Base-by-base conservation (phyloP, 2,888 invertebrate genomes). In the Terebella lapidaria region DNA sequence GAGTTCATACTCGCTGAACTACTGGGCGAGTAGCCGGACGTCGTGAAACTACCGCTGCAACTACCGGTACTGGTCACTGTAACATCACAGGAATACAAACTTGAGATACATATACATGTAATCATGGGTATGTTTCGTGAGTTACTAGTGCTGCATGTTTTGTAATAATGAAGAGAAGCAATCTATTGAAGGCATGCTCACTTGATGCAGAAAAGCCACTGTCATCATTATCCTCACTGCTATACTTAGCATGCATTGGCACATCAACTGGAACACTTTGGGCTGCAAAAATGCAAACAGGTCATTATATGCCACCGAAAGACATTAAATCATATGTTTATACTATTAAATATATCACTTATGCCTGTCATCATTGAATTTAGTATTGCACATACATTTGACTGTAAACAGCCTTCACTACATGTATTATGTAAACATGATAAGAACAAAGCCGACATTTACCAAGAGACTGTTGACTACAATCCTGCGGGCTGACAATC, bases 241-340 rank as follows among this genome's bases (percentile, higher is more conserved):
- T 5, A 46, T 47, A 20, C 24, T 27, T 27, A 15, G 46, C 15
- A 5, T 26, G 29, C 5, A 22, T 18, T 2, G 80, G 79, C 20
- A 81, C 78, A 71, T 79, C 79, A 46, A 81, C 73, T 25, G 81
- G 80, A 24, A 79, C 70, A 71, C 79, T 79, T 55, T 74, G 76
- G 45, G 76, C 80, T 80, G 67, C n/a, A n/a, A n/a, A n/a, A n/a
- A n/a, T n/a, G n/a, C n/a, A n/a, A n/a, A n/a, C n/a, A n/a, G n/a
- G n/a, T n/a, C n/a, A n/a, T n/a, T 22, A 69, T 30, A 10, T 10
- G 20, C 29, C 30, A 10, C 35, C 4, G 20, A n/a, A 35, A 3
- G 5, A 54, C 5, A 35, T 18, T 54, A 53, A 28, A 27, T 27
- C 15, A 53, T 27, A 15, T 5, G n/a, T 27, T 18, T 10, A 53